Evolutionary conservation across 2,888 invertebrate genomes (phyloP).

Genomic region (Caenorhabditis auriculariae): DNA sequence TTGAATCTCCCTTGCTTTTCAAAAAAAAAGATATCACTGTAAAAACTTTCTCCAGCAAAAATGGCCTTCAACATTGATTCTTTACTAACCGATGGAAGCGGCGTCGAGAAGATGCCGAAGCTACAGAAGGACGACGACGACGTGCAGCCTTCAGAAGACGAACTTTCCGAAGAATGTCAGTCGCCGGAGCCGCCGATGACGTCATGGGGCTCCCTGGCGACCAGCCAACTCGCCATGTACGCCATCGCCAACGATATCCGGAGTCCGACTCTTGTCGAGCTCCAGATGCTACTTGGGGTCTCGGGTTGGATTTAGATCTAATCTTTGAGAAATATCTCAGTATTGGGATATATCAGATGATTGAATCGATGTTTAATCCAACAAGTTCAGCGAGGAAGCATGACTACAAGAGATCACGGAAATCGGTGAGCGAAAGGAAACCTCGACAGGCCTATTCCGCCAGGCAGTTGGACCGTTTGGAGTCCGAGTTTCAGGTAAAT

Average conservation of each 20-base stretch:
- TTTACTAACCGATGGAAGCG: too few relatives aligned
- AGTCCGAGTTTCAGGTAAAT: conserved; percentile 83
- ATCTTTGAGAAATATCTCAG: background rate
- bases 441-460: conserved; percentile 94
- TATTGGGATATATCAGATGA: background rate
- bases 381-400: conserved; percentile 71
- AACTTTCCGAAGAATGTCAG: conserved; percentile 7
- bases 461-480: conserved; percentile 85
- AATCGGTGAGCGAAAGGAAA: conserved; percentile 86
- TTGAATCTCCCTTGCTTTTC: too few relatives aligned
- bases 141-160: conserved; percentile 15
- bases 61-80: conserved; percentile 35
- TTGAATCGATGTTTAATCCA: background rate
- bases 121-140: too few relatives aligned
- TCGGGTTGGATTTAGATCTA: conserved; percentile 11
- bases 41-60: too few relatives aligned
- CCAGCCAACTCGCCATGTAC: conserved; percentile 37
- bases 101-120: too few relatives aligned
- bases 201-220: conserved; percentile 23
- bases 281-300: conserved; percentile 59
- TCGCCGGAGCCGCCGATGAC: too few relatives aligned
- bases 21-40: too few relatives aligned
- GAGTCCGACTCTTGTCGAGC: conserved; percentile 56
- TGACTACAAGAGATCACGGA: conserved; percentile 78
- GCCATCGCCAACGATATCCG: conserved; percentile 41